These are phyloP conservation scores for Lasioglossum lativentre DNA, from an alignment of 2,888 invertebrate species.

Conservation along the genomic window DNA sequence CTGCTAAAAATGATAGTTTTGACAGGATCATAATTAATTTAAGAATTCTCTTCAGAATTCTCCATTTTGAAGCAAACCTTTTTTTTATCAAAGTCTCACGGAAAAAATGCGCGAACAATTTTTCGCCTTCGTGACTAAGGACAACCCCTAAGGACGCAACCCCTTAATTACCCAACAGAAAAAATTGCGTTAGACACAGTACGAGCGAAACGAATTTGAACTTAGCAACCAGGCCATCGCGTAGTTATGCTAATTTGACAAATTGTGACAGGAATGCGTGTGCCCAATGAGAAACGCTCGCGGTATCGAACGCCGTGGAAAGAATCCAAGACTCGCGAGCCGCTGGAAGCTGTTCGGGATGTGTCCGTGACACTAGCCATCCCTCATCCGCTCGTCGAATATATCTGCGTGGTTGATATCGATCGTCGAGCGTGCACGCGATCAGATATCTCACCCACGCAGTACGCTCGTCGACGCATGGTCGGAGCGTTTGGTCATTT, in stretches of 20 bases:
- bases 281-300: constrained; percentile 34
- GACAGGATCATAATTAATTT: too few species aligned
- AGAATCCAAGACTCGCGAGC: constrained; percentile 49
- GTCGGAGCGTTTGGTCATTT: not conserved
- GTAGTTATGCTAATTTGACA: constrained; percentile 52
- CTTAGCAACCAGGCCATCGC: not conserved
- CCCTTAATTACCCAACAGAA: not conserved
- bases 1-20: too few species aligned
- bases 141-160: not conserved
- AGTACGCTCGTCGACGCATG: constrained; percentile 16
- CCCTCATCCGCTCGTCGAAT: constrained; percentile 62
- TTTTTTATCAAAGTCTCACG: too few species aligned
- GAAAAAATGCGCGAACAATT: too few species aligned
- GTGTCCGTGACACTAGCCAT: constrained; percentile 54
- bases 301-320: constrained; percentile 42
- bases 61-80: not conserved
- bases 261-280: constrained; percentile 46
- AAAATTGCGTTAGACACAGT: not conserved
- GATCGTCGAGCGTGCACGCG: constrained; percentile 58
- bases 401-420: constrained; percentile 62
- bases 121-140: too few species aligned
- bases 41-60: too few species aligned
- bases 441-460: constrained; percentile 66
- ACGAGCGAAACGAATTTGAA: not conserved
- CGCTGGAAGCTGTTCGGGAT: constrained; percentile 53